These are phyloP conservation scores for Karalla daura DNA, from an alignment of 2,797 vertebrate genomes.

Conservation along the genomic window DNA sequence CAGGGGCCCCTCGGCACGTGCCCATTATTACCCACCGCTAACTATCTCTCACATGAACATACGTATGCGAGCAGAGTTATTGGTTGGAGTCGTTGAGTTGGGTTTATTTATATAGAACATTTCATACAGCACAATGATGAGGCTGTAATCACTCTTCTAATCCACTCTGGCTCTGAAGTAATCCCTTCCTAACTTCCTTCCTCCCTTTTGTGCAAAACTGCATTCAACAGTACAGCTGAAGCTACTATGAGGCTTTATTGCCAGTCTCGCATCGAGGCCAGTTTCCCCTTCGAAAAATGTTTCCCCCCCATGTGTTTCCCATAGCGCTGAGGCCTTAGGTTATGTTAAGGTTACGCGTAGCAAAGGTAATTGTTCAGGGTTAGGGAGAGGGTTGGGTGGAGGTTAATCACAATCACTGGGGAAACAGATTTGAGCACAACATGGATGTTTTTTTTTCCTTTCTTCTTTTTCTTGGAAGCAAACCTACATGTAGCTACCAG, in stretches of 20 bases:
- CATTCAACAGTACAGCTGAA: conserved; percentile 31
- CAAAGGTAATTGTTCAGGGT: conserved; percentile 22
- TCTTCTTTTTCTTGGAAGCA: conserved; percentile 16
- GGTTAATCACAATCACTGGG: conserved; percentile 9
- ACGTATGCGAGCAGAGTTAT: too few relatives aligned
- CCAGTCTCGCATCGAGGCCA: conserved; percentile 30
- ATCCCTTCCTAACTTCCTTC: conserved; percentile 7
- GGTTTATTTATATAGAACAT: too few relatives aligned
- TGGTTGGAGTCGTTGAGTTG: too few relatives aligned
- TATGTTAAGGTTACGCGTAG: conserved; percentile 15
- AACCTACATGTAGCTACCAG: neutral
- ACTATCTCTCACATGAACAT: too few relatives aligned
- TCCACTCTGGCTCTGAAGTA: neutral
- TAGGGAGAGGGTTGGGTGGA: neutral
- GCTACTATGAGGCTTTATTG: conserved; percentile 39
- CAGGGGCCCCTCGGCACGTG: too few relatives aligned
- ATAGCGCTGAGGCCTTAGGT: neutral
- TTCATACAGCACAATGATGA: too few relatives aligned
- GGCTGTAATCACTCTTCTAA: neutral
- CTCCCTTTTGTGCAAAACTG: conserved; percentile 25
- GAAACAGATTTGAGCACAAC: conserved; percentile 7
- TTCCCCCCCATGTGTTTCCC: conserved; percentile 39
- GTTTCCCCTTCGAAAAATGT: conserved; percentile 33
- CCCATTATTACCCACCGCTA: too few relatives aligned
- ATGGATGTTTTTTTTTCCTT: conserved; percentile 15